These are phyloP conservation scores for Biston betularia DNA, from an alignment of 2,888 invertebrate species.

Conservation along the genomic window DNA sequence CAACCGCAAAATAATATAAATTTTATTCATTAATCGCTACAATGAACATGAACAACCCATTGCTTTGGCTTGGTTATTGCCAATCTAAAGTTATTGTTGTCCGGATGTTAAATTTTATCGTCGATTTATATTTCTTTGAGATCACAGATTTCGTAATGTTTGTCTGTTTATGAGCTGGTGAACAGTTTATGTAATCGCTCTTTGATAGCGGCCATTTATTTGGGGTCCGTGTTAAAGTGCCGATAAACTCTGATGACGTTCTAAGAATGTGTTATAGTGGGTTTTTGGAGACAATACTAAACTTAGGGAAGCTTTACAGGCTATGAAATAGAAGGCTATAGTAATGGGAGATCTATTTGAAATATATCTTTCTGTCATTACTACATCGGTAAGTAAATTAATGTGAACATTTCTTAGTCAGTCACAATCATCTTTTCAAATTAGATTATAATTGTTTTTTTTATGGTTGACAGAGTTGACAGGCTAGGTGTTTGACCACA, in stretches of 20 bases:
- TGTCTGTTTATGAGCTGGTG: constrained; percentile 76
- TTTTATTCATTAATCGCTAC: constrained; percentile 2
- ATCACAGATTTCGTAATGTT: constrained; percentile 75
- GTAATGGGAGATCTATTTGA: background rate
- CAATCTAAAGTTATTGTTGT: constrained; percentile 63
- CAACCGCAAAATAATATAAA: too few relatives aligned
- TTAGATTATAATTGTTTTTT: too few relatives aligned
- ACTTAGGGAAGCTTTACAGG: background rate
- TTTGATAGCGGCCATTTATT: constrained; percentile 79
- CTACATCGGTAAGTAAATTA: too few relatives aligned
- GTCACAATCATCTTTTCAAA: too few relatives aligned
- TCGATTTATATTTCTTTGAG: constrained; percentile 76
- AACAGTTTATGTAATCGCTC: constrained; percentile 77
- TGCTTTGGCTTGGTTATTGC: constrained; percentile 47
- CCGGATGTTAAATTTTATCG: constrained; percentile 66
- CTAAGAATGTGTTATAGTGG: constrained; percentile 61
- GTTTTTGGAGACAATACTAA: constrained; percentile 17
- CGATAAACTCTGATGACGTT: constrained; percentile 74
- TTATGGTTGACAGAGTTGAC: too few relatives aligned
- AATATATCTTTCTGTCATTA: background rate
- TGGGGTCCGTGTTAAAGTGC: constrained; percentile 65
- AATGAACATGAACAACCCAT: constrained; percentile 44
- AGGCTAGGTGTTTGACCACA: too few relatives aligned
- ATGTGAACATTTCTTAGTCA: too few relatives aligned
- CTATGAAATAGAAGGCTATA: background rate